Evolutionary conservation across 2,888 invertebrate genomes (phyloP).

Genomic region (Dryomyza anilis): DNA sequence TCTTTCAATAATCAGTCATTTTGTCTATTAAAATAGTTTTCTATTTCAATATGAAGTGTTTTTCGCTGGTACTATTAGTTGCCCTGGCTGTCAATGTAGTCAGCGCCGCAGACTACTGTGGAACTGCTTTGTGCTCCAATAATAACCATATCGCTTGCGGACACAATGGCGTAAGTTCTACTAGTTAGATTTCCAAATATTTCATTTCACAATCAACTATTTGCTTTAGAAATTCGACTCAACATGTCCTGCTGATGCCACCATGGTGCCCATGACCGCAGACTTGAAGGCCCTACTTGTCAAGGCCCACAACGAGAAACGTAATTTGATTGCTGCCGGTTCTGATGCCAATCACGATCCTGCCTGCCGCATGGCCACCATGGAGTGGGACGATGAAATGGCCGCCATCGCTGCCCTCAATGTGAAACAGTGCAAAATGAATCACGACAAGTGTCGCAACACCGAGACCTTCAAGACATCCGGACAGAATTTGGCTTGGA

Average conservation of each 20-base stretch:
- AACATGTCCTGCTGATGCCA: neutral
- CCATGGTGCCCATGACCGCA: constrained; percentile 1
- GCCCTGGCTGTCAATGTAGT: neutral
- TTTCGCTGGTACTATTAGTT: no score
- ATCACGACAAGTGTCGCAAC: neutral
- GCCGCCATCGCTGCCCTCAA: constrained; percentile 46
- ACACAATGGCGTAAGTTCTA: neutral
- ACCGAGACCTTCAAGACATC: neutral
- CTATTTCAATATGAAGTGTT: no score
- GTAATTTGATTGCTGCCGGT: constrained; percentile 34
- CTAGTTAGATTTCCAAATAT: neutral
- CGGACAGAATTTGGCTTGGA: neutral
- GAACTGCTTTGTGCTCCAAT: neutral
- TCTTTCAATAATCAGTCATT: no score
- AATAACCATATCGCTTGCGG: neutral
- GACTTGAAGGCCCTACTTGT: constrained; percentile 8
- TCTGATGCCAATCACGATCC: neutral
- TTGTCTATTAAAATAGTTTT: no score
- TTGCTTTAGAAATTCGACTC: neutral
- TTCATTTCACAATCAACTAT: neutral
- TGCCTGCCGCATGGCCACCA: constrained; percentile 51
- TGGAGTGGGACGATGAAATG: constrained; percentile 48
- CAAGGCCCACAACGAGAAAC: constrained; percentile 29
- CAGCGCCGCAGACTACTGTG: constrained; percentile 7
- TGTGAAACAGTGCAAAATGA: constrained; percentile 27